A percentile compares a stretch with the other conserved stretches of the same genome.
phyloP scores from a whole-genome alignment of 2,888 invertebrate species.

The Fragum fragum region DNA sequence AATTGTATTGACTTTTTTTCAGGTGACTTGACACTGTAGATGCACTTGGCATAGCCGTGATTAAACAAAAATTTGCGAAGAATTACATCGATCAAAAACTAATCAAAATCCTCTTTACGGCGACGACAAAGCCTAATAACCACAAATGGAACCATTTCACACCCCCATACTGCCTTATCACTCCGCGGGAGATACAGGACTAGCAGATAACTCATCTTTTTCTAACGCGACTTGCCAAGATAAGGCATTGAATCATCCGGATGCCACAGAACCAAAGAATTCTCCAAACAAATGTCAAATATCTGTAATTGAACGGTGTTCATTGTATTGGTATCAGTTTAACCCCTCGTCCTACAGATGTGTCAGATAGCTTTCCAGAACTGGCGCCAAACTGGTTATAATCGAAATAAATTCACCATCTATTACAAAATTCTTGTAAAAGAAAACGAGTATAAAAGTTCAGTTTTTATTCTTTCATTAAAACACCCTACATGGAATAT shows the following conservation, averaged over 20 bases:
- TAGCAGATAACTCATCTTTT: not conserved
- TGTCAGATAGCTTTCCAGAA: slow-evolving; percentile 1
- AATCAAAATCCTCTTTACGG: not conserved
- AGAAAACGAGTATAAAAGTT: too few relatives aligned
- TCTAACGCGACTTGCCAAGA: slow-evolving; percentile 3
- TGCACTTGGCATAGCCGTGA: too few relatives aligned
- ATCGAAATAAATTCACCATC: not conserved
- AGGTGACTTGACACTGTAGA: too few relatives aligned
- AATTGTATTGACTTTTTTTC: too few relatives aligned
- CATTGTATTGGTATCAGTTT: slow-evolving; percentile 3
- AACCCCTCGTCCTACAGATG: not conserved
- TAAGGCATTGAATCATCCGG: slow-evolving; percentile 3
- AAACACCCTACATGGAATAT: too few relatives aligned
- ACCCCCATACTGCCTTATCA: not conserved
- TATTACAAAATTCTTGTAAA: too few relatives aligned
- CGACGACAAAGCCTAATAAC: not conserved
- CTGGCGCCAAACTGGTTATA: not conserved
- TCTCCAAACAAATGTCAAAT: slow-evolving; percentile 3
- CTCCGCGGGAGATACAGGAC: slow-evolving; percentile 3
- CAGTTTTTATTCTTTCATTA: too few relatives aligned
- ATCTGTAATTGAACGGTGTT: slow-evolving; percentile 6
- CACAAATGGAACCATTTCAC: not conserved
- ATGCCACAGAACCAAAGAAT: not conserved
- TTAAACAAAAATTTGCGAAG: too few relatives aligned
- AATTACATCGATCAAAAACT: not conserved